Evolutionary conservation across 1,140 invertebrate genomes (phyloP), one percentile per base, ranked within the genome.

Genomic region (Hesperophylax magnus): DNA sequence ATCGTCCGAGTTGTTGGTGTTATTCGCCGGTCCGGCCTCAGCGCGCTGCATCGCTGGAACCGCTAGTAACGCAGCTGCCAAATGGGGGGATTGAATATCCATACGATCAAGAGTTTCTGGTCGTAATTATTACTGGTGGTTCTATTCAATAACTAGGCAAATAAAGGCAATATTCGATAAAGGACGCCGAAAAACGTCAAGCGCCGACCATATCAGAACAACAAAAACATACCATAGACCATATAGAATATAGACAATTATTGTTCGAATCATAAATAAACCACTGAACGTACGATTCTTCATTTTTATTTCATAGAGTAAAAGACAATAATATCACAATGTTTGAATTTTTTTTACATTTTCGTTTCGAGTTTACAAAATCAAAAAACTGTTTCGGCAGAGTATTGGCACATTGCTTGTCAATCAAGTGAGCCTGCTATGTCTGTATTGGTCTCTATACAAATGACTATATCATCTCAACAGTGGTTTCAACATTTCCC

Each of bases 1-100:
- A 27, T 72, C 39, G 27, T 39, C 63, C 6, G 72, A 8, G 47
- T 39, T 58, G 31, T 18, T 65, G 31, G 31, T 79, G 22, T 9
- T 22, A 47, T 20, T 31, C 6, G n/a, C 79, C 71, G 84, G n/a
- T 15, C 81, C 65, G 24, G 83, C n/a, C 82, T 76, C 84, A 71
- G 69, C 85, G 58, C 85, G 85, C 80, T 77, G 77, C 69, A 78
- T 60, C 56, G 77, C 86, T 24, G 85, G 85, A 39, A 86, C 86
- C 15, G 87, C 87, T 88, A 89, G 87, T 67, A 89, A 83, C 11
- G 88, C 88, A 17, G 88, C 88, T n/a, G 88, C 88, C 79, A 89
- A 87, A 80, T 89, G 88, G 56, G 88, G 88, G 7, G 87, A 88
- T 86, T 88, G 86, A 47, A 88, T 81, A 85, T 89, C 87, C 87